Base-by-base conservation (phyloP, 2,797 vertebrate genomes). In the Oophaga sylvatica region DNA sequence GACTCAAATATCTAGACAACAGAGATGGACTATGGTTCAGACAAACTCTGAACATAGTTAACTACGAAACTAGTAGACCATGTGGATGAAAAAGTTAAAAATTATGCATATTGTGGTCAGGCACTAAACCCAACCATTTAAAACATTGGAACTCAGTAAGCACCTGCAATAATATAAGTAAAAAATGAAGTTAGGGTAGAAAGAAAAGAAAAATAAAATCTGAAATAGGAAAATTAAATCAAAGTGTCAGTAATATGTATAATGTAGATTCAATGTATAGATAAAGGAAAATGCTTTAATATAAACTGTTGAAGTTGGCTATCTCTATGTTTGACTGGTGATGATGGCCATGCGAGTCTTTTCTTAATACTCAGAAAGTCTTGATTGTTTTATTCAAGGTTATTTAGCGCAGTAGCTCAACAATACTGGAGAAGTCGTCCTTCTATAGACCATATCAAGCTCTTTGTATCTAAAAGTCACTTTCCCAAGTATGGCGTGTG, bases 391-490 rank as follows among this genome's bases (percentile, higher is more conserved):
- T n/a, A 71, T 83, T 22, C 35, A 68, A 67, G 77, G 45, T 60
- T 15, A n/a, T 63, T 31, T 31, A 75, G 78, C 15, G 22, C 57
- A 75, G 76, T 56, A 73, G 63, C 62, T 83, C 16, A 83, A 75
- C 76, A 78, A 87, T 79, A 1, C 59, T 80, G 60, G 5, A 20
- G 9, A 78, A 79, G 73, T 45, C 48, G 15, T 60, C 71, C 70
- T 73, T 87, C 76, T 78, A 77, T 60, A 60, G 45, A 77, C 53
- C 56, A 81, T 45, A 79, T 80, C 53, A 84, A 78, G 35, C 31
- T 70, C 81, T 29, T 76, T 65, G n/a, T 84, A 71, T 77, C 73
- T 45, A 62, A 83, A 87, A 87, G 62, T 59, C 53, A 79, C 86
- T 83, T 83, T 83, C 45, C 82, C 41, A 86, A 86, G 45, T 80